Evolutionary conservation across 2,888 invertebrate species (phyloP), one percentile per base, ranked within the genome.

Genomic region (Pseudococcus longispinus): DNA sequence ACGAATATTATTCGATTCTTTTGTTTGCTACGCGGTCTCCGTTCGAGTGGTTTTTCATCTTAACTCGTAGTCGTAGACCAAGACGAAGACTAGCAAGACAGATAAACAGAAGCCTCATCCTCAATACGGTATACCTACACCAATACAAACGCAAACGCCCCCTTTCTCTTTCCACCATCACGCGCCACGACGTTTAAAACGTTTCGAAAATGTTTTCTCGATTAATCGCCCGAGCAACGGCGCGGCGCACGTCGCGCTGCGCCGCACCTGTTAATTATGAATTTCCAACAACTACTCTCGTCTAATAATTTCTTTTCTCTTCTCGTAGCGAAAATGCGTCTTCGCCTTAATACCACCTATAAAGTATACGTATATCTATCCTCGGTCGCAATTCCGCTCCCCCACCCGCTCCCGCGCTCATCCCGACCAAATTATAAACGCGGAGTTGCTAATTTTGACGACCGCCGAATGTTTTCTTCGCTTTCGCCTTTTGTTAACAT

Each of bases 21-120:
- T 80, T 80, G 37, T 42, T 80, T 80, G 77, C 20, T 37, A 9
- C 5, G 9, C 37, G 37, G 0, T 5, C 37, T 42, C 42, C 77
- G 77, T 80, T 80, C 42, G 42, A 80, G 77, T 80, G 77, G 77
- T 80, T 80, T 80, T 80, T 80, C 77, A 80, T 80, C 42, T 74
- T 80, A 80, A 80, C 42, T 13, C 20, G 42, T 9, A 80, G 42
- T 20, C 18, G 18, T 42, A 80, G 20, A 13, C 42, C 9, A 11
- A 20, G 42, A 42, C 20, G 42, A 42, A 80, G 42, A 20, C 20
- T 80, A 42, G 42, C 20, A 77, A 77, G 37, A 37, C n/a, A 29
- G 8, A 29, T n/a, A n/a, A n/a, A n/a, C n/a, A n/a, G n/a, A n/a
- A n/a, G n/a, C n/a, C n/a, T n/a, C n/a, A n/a, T n/a, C n/a, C n/a